Conservation (phyloP, 1,140 invertebrate genomes). For the Aricia agestis region DNA sequence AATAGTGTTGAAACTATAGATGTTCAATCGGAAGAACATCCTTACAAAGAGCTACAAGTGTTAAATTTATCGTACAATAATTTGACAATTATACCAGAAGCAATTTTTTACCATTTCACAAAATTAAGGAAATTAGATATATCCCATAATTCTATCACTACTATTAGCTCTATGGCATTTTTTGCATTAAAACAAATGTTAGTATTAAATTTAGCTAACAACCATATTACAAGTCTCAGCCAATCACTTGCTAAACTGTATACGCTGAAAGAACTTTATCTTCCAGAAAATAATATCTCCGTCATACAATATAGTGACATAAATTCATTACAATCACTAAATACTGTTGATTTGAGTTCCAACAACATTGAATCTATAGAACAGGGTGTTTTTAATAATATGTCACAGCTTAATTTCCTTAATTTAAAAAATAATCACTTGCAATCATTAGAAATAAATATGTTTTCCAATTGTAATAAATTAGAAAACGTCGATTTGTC, state of each 20-base stretch:
- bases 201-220: constrained; percentile 6
- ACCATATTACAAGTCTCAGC: neutral
- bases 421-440: constrained; percentile 43
- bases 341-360: constrained; percentile 37
- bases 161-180: constrained; percentile 6
- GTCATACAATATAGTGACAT: neutral
- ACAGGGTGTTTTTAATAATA: constrained; percentile 32
- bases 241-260: constrained; percentile 3
- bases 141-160: constrained; percentile 10
- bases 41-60: neutral
- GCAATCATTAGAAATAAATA: constrained; percentile 30
- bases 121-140: constrained; percentile 2
- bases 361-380: constrained; percentile 41
- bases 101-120: neutral
- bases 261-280: neutral
- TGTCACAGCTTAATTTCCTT: constrained; percentile 30
- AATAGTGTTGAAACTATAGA: neutral
- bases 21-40: neutral
- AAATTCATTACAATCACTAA: constrained; percentile 20
- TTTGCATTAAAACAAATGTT: constrained; percentile 5
- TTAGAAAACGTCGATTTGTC: constrained; percentile 40
- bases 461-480: constrained; percentile 30
- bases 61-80: neutral
- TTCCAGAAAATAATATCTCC: constrained; percentile 8
- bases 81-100: neutral